Base-by-base conservation (phyloP, 1,140 invertebrate species). In the Drosophila azteca region DNA sequence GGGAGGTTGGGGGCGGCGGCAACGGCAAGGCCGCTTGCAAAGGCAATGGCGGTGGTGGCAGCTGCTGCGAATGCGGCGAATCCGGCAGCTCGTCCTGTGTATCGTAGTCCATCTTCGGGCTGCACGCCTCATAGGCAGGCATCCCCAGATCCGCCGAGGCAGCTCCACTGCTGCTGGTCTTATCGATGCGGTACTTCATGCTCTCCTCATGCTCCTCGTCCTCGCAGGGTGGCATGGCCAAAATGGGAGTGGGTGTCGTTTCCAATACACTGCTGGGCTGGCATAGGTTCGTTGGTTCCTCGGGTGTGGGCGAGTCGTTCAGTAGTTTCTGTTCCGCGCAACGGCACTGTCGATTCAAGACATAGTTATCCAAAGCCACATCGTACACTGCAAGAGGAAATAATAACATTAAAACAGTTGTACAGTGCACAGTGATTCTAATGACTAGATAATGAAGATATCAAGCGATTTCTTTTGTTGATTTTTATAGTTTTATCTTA, bases 71-170 rank as follows among this genome's bases (percentile, higher is more conserved):
- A 41, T 81, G 87, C 52, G 79, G 88, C 17, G 79, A 84, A 8
- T 80, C 77, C 35, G 77, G 72, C 73, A 79, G 29, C 53, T 87
- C 83, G 43, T 87, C 83, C 48, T 87, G 83, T 48, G 83, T 87
- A 29, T 87, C 83, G 44, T 87, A 87, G 43, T 88, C 83, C 83
- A 87, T 87, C 60, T 87, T 87, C 24, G 83, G 83, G 6, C 79
- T 65, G 15, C 83, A 87, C 11, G 75, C 70, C 52, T 87, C 83
- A 39, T 88, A 87, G 17, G 66, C 64, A 11, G 75, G 83, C 75
- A 87, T 79, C 6, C 71, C 83, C n/a, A 87, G 52, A 11, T 87
- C 83, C 15, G 71, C 83, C 15, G 83, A 83, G 5, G 70, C 79
- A 22, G 79, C 71, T 0, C 82, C 80, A 24, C 83, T 87, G 54